A percentile compares a stretch with the other conserved stretches of the same genome.
Conservation (phyloP, 2,113 vertebrate genomes). For the Mystacornis crossleyi region DNA sequence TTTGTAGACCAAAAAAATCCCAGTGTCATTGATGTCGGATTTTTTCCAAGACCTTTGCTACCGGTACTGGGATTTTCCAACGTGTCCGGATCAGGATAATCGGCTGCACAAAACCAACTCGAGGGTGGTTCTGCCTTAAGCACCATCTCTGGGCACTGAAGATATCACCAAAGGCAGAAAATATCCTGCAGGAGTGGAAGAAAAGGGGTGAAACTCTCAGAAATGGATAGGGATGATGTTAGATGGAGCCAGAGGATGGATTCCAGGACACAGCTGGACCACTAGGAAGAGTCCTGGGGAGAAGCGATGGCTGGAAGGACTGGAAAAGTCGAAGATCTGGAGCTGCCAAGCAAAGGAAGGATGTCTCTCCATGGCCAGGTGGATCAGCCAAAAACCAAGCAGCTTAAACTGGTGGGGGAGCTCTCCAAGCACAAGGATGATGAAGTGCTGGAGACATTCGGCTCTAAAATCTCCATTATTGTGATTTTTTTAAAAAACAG, state of each 20-base stretch:
- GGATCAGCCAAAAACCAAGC: neutral
- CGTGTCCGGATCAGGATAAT: neutral
- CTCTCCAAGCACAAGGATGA: neutral
- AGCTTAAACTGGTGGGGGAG: neutral
- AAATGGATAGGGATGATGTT: accelerated
- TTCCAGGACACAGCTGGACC: neutral
- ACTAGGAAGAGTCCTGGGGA: neutral
- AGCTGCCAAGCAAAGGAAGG: neutral
- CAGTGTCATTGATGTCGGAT: accelerated
- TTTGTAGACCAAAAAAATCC: neutral
- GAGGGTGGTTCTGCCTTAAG: neutral
- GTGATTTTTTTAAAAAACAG: neutral
- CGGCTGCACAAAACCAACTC: accelerated
- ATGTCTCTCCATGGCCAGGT: neutral
- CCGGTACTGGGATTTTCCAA: accelerated
- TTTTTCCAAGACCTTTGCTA: neutral
- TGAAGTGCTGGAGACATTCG: neutral
- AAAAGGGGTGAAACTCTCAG: neutral
- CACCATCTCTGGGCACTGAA: neutral
- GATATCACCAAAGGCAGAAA: neutral
- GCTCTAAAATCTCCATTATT: neutral
- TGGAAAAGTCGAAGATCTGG: neutral
- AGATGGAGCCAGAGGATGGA: neutral
- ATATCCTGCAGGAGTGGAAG: neutral
- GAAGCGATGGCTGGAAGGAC: neutral